Conservation (phyloP, 2,797 vertebrate species). For the Fundulus diaphanus region DNA sequence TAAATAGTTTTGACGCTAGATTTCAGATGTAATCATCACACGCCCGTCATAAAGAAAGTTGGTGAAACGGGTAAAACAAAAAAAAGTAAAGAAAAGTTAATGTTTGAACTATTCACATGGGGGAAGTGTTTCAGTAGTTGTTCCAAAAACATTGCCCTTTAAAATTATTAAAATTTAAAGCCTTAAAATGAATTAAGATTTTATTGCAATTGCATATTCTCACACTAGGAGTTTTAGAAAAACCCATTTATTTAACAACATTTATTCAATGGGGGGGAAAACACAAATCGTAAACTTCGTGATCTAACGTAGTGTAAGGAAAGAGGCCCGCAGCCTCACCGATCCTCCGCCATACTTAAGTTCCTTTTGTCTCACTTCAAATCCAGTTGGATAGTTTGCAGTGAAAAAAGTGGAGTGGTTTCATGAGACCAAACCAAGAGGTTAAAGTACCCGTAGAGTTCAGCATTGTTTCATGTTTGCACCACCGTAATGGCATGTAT, state of each 20-base stretch:
- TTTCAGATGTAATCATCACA: not conserved
- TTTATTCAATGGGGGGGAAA: not conserved
- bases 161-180: not conserved
- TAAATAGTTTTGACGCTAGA: not conserved
- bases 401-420: no score
- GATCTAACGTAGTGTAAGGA: not conserved
- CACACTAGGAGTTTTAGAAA: not conserved
- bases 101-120: constrained; percentile 21
- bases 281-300: not conserved
- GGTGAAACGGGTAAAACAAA: not conserved
- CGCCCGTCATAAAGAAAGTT: not conserved
- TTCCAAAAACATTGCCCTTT: no score
- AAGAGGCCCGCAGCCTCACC: not conserved
- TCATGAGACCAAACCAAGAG: no score
- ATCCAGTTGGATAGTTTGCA: not conserved
- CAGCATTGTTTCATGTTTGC: no score
- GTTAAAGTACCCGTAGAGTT: no score
- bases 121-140: constrained; percentile 22
- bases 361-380: not conserved
- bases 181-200: not conserved
- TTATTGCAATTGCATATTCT: not conserved
- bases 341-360: not conserved
- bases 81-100: not conserved
- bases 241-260: not conserved
- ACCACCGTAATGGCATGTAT: no score